Percentiles rank a stretch among this genome's conserved stretches.
phyloP scores from a whole-genome alignment of 2,888 invertebrate species.

The Pediacus dermestoides region DNA sequence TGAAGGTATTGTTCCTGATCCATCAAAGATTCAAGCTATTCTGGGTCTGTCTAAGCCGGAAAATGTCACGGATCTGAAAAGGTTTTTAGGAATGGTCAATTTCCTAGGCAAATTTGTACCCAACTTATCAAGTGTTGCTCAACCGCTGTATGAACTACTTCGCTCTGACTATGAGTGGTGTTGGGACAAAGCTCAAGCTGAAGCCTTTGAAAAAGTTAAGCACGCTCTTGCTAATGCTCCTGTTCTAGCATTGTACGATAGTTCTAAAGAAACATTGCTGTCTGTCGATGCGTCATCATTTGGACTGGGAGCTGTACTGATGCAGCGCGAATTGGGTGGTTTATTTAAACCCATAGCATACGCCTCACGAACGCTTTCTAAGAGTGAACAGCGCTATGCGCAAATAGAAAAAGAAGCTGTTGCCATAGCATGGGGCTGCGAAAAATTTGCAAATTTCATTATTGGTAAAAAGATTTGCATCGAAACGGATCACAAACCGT shows the following conservation, averaged over 20 bases:
- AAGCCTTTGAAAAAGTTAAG: constrained; percentile 11
- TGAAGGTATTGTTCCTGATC: constrained; percentile 10
- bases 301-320: constrained; percentile 13
- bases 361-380: constrained; percentile 5
- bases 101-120: constrained; percentile 7
- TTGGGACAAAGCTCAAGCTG: constrained; percentile 5
- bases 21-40: constrained; percentile 8
- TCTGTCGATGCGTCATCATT: constrained; percentile 10
- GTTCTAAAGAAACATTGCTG: constrained; percentile 9
- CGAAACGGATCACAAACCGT: constrained; percentile 11
- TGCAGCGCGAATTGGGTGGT: constrained; percentile 5
- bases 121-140: background rate
- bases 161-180: constrained; percentile 7
- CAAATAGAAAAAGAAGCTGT: constrained; percentile 12
- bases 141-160: constrained; percentile 3
- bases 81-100: constrained; percentile 10
- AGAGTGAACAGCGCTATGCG: constrained; percentile 10
- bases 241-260: constrained; percentile 8
- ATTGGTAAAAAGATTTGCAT: constrained; percentile 9
- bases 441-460: constrained; percentile 12
- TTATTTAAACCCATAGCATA: constrained; percentile 9
- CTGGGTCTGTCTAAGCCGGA: constrained; percentile 7
- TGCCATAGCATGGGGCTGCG: constrained; percentile 8
- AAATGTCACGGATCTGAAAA: constrained; percentile 9
- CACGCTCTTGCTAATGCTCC: constrained; percentile 4